Evolutionary conservation across 2,888 invertebrate genomes (phyloP).

Genomic region (Nymphalis urticae): DNA sequence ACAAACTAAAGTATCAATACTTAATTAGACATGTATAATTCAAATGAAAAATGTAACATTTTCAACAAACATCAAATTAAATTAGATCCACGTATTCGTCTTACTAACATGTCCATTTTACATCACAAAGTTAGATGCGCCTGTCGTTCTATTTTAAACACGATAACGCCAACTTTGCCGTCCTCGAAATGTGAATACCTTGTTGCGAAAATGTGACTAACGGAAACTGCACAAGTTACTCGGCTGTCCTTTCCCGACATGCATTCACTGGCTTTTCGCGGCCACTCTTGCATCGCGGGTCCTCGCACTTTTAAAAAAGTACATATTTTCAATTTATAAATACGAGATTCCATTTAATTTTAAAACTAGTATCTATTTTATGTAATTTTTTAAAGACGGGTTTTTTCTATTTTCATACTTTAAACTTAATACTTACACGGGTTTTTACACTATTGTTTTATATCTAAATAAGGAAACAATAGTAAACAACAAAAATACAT

Average conservation of each 20-base stretch:
- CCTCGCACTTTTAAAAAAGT: conserved; percentile 18
- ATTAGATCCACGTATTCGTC: conserved; percentile 34
- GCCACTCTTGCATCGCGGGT: conserved; percentile 36
- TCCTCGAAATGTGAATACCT: conserved; percentile 81
- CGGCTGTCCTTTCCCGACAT: conserved; percentile 64
- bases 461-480: too few relatives aligned
- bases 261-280: conserved; percentile 45
- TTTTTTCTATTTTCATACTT: too few relatives aligned
- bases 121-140: conserved; percentile 80
- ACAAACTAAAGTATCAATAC: too few relatives aligned
- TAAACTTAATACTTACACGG: too few relatives aligned
- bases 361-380: too few relatives aligned
- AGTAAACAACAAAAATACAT: too few relatives aligned
- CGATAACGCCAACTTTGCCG: conserved; percentile 80
- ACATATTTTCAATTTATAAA: too few relatives aligned
- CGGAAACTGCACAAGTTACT: conserved; percentile 80
- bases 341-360: too few relatives aligned
- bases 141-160: conserved; percentile 80
- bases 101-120: conserved; percentile 68
- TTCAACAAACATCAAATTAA: conserved; percentile 12
- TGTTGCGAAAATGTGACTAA: conserved; percentile 81
- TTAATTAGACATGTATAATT: too few relatives aligned
- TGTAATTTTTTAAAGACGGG: too few relatives aligned
- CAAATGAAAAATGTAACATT: too few relatives aligned
- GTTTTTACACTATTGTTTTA: too few relatives aligned